Evolutionary conservation across 2,888 invertebrate genomes (phyloP), one percentile per base, ranked within the genome.

Genomic region (Tinea trinotella): DNA sequence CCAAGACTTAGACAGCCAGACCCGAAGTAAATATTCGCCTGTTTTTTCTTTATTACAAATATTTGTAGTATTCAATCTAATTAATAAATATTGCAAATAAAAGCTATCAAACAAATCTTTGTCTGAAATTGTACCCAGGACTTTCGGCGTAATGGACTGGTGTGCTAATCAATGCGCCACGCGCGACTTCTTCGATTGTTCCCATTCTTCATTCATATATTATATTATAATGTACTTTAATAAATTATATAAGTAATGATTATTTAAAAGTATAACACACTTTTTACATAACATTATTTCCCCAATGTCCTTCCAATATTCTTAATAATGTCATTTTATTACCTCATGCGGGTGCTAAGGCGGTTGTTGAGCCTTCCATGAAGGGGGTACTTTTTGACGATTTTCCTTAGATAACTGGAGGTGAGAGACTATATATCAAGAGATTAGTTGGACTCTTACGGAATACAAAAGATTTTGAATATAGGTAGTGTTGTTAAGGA

Each of bases 391-490:
- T 79, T 81, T 79, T 82, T 75, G 67, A 58, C 64, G 80, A 81
- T 79, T 54, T 44, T 36, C 74, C 69, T 63, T 62, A 74, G 80
- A 78, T 81, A 80, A 76, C 73, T 71, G 71, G 71, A 83, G 83
- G 81, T 79, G 76, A 79, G 74, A 70, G 75, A 61, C 78, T 74
- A 82, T 83, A 81, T 81, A 83, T 83, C 79, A 83, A 68, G 67
- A 77, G 84, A 84, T 84, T 84, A 83, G 83, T 75, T 78, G 72
- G 64, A 66, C 59, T 68, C 67, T 69, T 72, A 71, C 63, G 77
- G 80, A 81, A 82, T 83, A 73, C 73, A 74, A 81, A 30, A 82
- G 76, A 74, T 74, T 68, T 62, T 2, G 3, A 18, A 55, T 61
- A 66, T 71, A 66, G 56, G 68, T 61, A 57, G 69, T 56, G 60